Base-by-base conservation (phyloP, 2,797 vertebrate genomes). In the Periparus ater region DNA sequence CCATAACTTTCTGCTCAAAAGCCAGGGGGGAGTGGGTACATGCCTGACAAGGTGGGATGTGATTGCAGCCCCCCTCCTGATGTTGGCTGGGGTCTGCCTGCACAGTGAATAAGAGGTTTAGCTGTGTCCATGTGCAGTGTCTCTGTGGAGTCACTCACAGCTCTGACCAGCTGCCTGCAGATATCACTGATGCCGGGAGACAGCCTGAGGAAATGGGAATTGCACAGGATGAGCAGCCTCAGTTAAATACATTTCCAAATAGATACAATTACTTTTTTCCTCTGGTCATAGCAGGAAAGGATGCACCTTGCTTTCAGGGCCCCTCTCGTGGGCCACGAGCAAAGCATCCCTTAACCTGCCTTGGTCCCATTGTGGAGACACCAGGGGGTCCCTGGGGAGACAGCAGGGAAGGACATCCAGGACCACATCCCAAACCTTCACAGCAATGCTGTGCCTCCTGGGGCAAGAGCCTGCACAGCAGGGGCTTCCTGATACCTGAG, bases 91-190 rank as follows among this genome's bases (percentile, higher is more conserved):
- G 54, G 45, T 79, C 32, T 89, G 50, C 34, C 74, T 50, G 66
- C 26, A 27, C 2, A 3, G 27, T 7, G 62, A 44, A 44, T 34
- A 36, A 15, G 36, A 55, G n/a, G 3, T 73, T 85, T 76, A 16
- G 60, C 17, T 25, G 29, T 2, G 1, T 19, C 8, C 0, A 1
- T 1, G 7, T 17, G 68, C 71, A 53, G 34, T 15, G 3, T 29
- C 67, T 36, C 67, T 58, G 47, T 1, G 3, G 47, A 72, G 55
- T 19, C 4, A 1, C 80, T 84, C 80, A 19, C 76, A 44, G 66
- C 29, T 60, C 60, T 73, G 68, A 72, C 22, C 74, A 78, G n/a
- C 58, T 53, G 80, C 81, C 73, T 73, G 72, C 63, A 62, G 48
- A 60, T 50, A 63, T 13, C 9, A 5, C 51, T 29, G 55, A 16